Evolutionary conservation across 2,888 invertebrate species (phyloP).

Genomic region (Odontomyia ornata): DNA sequence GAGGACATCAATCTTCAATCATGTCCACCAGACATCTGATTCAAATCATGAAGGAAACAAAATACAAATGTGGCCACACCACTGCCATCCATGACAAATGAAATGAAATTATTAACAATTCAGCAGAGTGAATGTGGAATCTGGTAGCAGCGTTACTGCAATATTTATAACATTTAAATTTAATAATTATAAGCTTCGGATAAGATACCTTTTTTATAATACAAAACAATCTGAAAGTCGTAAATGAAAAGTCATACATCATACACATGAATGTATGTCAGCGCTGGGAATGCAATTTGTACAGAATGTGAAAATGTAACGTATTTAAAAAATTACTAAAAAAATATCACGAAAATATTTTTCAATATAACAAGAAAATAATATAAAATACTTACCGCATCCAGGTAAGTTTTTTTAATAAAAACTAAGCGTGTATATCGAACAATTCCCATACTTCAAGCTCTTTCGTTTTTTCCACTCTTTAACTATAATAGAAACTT

Average conservation of each 20-base stretch:
- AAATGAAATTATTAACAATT: conserved; percentile 8
- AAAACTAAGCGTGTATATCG: conserved; percentile 10
- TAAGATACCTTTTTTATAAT: conserved; percentile 3
- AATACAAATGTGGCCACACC: neutral
- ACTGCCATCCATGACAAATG: conserved; percentile 36
- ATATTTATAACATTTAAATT: conserved; percentile 28
- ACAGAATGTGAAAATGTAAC: conserved; percentile 1
- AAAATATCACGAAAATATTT: conserved; percentile 1
- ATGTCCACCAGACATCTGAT: neutral
- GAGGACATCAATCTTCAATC: neutral
- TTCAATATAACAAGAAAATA: conserved; percentile 6
- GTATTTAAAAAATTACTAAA: neutral
- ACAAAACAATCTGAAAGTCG: neutral
- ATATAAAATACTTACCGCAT: conserved; percentile 1
- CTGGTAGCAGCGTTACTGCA: conserved; percentile 34
- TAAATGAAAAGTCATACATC: neutral
- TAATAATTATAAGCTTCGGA: neutral
- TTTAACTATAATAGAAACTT: conserved; percentile 5
- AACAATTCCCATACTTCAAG: neutral
- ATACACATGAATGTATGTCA: neutral
- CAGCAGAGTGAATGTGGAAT: conserved; percentile 29
- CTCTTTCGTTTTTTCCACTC: neutral
- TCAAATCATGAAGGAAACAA: too few relatives aligned
- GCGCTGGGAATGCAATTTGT: neutral
- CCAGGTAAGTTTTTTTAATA: neutral